These are phyloP conservation scores for Tolmerus cingulatus DNA, from an alignment of 2,888 invertebrate genomes.

Conservation along the genomic window DNA sequence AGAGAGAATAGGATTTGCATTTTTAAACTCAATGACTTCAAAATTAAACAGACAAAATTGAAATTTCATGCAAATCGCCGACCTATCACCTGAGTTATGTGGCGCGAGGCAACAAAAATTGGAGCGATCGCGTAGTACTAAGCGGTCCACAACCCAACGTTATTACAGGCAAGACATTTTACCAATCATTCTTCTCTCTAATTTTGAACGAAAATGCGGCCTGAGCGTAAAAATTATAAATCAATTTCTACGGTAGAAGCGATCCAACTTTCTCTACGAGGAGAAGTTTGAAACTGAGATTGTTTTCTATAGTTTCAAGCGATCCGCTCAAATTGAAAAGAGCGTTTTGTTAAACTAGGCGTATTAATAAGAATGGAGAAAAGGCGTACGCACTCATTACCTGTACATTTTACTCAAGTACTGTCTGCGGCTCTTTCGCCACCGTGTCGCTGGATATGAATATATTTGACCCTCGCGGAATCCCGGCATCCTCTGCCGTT, in stretches of 20 bases:
- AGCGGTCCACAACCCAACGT: not conserved
- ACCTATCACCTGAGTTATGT: not conserved
- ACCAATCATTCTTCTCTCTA: not conserved
- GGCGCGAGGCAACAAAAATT: not conserved
- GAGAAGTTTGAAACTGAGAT: not conserved
- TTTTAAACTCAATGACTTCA: not conserved
- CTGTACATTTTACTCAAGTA: slow-evolving; percentile 70
- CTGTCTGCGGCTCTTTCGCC: slow-evolving; percentile 90
- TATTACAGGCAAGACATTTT: not conserved
- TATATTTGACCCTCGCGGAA: slow-evolving; percentile 88
- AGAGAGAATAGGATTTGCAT: not conserved
- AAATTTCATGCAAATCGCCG: not conserved
- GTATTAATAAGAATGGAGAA: not conserved
- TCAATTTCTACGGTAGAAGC: not conserved
- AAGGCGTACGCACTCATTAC: slow-evolving; percentile 52
- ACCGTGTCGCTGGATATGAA: slow-evolving; percentile 88
- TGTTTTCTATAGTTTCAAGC: not conserved
- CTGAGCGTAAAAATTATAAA: not conserved
- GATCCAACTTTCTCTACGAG: not conserved
- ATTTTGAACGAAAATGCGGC: not conserved
- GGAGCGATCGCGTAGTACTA: not conserved
- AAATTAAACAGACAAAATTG: not conserved
- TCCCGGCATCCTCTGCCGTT: slow-evolving; percentile 90
- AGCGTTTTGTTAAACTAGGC: not conserved
- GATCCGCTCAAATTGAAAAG: not conserved